phyloP scores from a whole-genome alignment of 2,113 vertebrate genomes.

The Dendrocopos noguchii region DNA sequence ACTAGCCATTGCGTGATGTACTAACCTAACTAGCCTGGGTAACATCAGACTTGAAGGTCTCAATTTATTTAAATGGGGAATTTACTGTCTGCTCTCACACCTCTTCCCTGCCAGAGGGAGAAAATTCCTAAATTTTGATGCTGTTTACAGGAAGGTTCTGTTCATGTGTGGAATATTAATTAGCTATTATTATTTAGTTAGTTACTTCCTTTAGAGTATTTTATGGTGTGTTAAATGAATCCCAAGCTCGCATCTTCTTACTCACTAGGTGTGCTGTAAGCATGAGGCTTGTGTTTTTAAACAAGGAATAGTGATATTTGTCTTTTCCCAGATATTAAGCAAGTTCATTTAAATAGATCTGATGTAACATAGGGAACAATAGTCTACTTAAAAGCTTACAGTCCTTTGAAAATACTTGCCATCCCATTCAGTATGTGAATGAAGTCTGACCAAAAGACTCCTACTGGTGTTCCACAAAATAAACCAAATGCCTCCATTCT shows the following conservation, averaged over 20 bases:
- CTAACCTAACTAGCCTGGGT: neutral
- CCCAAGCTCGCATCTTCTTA: neutral
- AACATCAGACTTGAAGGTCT: neutral
- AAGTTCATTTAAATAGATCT: neutral
- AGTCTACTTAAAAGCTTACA: neutral
- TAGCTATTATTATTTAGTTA: neutral
- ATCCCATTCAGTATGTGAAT: neutral
- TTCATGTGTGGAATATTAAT: neutral
- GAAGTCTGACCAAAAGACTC: neutral
- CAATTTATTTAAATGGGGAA: neutral
- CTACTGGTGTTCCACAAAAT: neutral
- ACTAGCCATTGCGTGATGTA: neutral
- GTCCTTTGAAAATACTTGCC: conserved; percentile 7
- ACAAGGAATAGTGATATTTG: neutral
- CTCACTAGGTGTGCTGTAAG: neutral
- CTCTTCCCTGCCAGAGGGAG: neutral
- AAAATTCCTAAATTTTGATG: neutral
- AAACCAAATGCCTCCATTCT: neutral
- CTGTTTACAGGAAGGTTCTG: neutral
- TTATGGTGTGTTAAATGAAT: neutral
- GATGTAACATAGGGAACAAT: neutral
- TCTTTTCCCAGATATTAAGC: neutral
- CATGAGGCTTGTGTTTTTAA: neutral
- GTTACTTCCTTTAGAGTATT: neutral
- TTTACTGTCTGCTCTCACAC: neutral